Conservation (phyloP, 2,113 vertebrate genomes). For the Rana temporaria region DNA sequence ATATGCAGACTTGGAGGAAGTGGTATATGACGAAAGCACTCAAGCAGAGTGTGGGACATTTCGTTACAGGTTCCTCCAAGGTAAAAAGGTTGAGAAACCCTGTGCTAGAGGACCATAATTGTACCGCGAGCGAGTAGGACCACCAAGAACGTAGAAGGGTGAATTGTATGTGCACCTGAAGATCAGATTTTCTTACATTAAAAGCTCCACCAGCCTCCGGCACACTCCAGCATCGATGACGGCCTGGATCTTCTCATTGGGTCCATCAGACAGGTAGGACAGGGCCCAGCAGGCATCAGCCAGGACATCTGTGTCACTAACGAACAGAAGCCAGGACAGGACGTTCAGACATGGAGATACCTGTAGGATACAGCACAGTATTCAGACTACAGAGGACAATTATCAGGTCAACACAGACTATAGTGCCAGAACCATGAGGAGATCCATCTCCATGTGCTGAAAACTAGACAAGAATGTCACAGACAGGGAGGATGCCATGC, state of each 20-base stretch:
- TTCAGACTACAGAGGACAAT: not conserved
- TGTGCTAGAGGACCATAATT: no score
- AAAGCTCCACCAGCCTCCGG: slow-evolving; percentile 92
- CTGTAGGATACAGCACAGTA: slow-evolving; percentile 67
- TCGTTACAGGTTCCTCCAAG: no score
- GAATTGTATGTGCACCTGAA: not conserved
- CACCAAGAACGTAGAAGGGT: no score
- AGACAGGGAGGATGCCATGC: no score
- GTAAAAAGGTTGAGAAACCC: no score
- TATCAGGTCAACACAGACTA: not conserved
- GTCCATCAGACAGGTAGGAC: slow-evolving; percentile 95
- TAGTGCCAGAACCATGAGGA: not conserved
- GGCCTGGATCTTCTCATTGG: slow-evolving; percentile 98
- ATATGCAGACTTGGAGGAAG: no score
- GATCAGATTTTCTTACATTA: slow-evolving; percentile 82
- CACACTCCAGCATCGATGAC: slow-evolving; percentile 98
- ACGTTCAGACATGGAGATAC: slow-evolving; percentile 96
- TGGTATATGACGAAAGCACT: no score
- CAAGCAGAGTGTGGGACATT: no score
- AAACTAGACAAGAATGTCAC: no score
- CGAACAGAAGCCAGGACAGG: slow-evolving; percentile 95
- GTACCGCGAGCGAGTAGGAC: no score
- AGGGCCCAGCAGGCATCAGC: slow-evolving; percentile 98
- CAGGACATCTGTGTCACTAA: slow-evolving; percentile 94
- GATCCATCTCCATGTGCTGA: no score